Conservation (phyloP, 2,797 vertebrate species). For the Liparis tanakae region DNA sequence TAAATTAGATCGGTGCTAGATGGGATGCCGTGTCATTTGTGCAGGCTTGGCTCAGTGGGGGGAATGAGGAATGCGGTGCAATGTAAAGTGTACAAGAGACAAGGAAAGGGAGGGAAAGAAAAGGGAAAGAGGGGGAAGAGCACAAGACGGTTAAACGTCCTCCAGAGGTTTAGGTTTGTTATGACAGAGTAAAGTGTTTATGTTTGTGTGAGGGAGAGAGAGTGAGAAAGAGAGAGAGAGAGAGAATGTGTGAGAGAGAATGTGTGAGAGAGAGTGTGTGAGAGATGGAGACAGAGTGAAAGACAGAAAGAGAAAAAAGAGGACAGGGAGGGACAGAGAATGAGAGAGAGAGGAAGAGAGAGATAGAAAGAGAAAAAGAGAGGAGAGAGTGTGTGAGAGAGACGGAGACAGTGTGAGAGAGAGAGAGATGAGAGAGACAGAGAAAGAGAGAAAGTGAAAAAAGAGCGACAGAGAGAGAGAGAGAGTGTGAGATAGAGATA, state of each 20-base stretch:
- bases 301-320: too few relatives aligned
- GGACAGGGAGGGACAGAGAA: slow-evolving; percentile 14
- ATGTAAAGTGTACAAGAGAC: slow-evolving; percentile 26
- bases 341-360: too few relatives aligned
- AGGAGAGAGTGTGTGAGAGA: too few relatives aligned
- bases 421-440: too few relatives aligned
- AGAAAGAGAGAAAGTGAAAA: too few relatives aligned
- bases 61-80: slow-evolving; percentile 37
- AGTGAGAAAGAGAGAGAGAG: not conserved
- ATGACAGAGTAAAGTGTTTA: slow-evolving; percentile 4
- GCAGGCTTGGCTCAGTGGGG: slow-evolving; percentile 42
- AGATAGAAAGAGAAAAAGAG: too few relatives aligned
- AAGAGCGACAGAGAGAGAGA: too few relatives aligned
- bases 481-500: too few relatives aligned
- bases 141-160: slow-evolving; percentile 15
- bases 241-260: not conserved
- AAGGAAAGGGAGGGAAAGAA: not conserved
- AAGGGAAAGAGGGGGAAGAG: not conserved
- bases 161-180: slow-evolving; percentile 11
- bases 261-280: too few relatives aligned
- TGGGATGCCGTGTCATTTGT: slow-evolving; percentile 50
- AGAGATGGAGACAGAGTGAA: too few relatives aligned
- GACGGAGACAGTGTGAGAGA: slow-evolving; percentile 22
- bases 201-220: not conserved
- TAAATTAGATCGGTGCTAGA: slow-evolving; percentile 60